Conservation (phyloP, 2,888 invertebrate species). For the Erebia palarica region DNA sequence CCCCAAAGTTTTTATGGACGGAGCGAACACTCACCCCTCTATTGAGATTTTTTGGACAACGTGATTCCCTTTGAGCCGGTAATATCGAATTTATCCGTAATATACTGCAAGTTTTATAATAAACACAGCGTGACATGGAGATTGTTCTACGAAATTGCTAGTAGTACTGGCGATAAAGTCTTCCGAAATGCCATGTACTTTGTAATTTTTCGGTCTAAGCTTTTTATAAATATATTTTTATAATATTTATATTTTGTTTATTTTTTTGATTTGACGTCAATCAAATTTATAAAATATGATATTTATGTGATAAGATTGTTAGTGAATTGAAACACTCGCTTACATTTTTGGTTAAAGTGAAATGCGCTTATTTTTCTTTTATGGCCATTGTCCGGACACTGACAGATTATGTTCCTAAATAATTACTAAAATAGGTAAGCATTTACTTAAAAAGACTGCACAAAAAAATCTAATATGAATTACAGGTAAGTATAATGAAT, state of each 20-base stretch:
- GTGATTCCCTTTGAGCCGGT: constrained; percentile 48
- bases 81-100: constrained; percentile 31
- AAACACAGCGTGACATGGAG: constrained; percentile 10
- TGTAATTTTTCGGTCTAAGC: constrained; percentile 14
- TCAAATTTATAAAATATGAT: too few relatives aligned
- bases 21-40: constrained; percentile 63
- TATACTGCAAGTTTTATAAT: constrained; percentile 29
- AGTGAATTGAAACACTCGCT: background rate
- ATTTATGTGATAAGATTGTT: too few relatives aligned
- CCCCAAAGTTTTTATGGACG: constrained; percentile 78
- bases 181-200: constrained; percentile 21
- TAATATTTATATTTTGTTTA: background rate
- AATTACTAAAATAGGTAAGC: too few relatives aligned
- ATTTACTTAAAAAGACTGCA: background rate
- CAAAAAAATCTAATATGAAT: background rate
- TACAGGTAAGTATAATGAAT: background rate
- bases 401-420: background rate
- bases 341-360: background rate
- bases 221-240: background rate
- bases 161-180: constrained; percentile 17
- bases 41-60: constrained; percentile 65
- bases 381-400: background rate
- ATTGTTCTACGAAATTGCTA: constrained; percentile 29
- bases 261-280: background rate
- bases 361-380: background rate